Conservation (phyloP, 2,888 invertebrate genomes). For the Trisateles emortualis region DNA sequence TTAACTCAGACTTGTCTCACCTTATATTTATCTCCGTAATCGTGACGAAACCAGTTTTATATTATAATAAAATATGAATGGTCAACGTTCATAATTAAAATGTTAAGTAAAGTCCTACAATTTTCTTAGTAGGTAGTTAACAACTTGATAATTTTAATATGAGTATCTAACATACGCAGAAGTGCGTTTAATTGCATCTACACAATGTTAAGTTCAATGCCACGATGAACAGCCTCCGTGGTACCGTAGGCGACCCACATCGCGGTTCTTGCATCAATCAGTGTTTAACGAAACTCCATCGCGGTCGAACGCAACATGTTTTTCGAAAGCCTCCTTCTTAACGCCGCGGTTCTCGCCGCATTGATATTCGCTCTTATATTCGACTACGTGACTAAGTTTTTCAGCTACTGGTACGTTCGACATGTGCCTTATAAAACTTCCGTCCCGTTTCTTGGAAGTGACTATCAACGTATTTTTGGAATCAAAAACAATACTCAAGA, state of each 20-base stretch:
- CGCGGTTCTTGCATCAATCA: constrained; percentile 51
- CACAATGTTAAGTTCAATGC: constrained; percentile 61
- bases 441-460: constrained; percentile 76
- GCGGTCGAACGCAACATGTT: constrained; percentile 79
- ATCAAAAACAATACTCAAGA: constrained; percentile 72
- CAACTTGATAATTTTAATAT: neutral
- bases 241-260: constrained; percentile 80
- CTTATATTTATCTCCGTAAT: too few species aligned
- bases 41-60: too few species aligned
- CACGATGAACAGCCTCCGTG: constrained; percentile 43
- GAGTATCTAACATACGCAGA: constrained; percentile 11
- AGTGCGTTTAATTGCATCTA: constrained; percentile 27
- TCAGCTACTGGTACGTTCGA: constrained; percentile 82
- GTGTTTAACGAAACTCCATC: constrained; percentile 63
- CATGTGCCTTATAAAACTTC: constrained; percentile 74
- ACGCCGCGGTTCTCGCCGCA: constrained; percentile 63
- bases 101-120: neutral
- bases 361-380: constrained; percentile 72
- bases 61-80: too few species aligned
- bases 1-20: too few species aligned
- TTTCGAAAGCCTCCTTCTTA: constrained; percentile 80
- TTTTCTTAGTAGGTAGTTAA: neutral
- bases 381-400: constrained; percentile 81
- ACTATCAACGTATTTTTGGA: constrained; percentile 74
- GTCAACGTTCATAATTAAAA: neutral